Evolutionary conservation across 1,140 invertebrate species (phyloP).

Genomic region (Orius laevigatus): DNA sequence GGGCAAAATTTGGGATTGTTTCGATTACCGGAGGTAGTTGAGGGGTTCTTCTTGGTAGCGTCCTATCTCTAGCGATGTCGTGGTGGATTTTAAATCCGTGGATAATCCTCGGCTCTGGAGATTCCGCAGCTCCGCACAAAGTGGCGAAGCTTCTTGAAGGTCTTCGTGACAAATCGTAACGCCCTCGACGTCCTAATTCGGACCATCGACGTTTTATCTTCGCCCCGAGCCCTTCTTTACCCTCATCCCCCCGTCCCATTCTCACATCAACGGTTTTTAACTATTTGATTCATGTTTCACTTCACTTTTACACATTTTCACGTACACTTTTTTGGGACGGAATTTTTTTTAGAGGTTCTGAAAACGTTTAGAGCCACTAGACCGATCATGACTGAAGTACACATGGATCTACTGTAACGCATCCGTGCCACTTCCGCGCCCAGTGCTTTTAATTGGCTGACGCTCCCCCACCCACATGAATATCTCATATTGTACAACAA

Average conservation of each 20-base stretch:
- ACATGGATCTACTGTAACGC: slow-evolving; percentile 9
- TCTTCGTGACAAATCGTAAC: background rate
- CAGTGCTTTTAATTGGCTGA: background rate
- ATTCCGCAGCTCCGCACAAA: slow-evolving; percentile 4
- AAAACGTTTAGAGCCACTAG: too few species aligned
- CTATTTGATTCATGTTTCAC: too few species aligned
- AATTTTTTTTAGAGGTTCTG: too few species aligned
- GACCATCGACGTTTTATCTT: slow-evolving; percentile 5
- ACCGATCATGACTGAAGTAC: too few species aligned
- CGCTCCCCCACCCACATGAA: background rate
- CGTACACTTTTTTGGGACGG: too few species aligned
- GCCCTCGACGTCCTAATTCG: slow-evolving; percentile 2
- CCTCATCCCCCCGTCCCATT: background rate
- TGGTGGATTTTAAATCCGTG: background rate
- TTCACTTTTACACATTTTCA: too few species aligned
- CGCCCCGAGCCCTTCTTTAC: slow-evolving; percentile 1
- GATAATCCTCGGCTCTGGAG: slow-evolving; percentile 3
- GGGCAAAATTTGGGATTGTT: too few species aligned
- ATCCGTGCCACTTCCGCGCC: background rate
- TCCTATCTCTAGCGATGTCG: too few species aligned
- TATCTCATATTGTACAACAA: too few species aligned
- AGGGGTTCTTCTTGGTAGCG: too few species aligned
- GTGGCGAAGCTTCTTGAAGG: background rate
- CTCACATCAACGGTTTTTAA: background rate
- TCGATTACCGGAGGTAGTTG: too few species aligned